Evolutionary conservation across 2,113 vertebrate species (phyloP), one percentile per base, ranked within the genome.

Genomic region (Lonchura striata): DNA sequence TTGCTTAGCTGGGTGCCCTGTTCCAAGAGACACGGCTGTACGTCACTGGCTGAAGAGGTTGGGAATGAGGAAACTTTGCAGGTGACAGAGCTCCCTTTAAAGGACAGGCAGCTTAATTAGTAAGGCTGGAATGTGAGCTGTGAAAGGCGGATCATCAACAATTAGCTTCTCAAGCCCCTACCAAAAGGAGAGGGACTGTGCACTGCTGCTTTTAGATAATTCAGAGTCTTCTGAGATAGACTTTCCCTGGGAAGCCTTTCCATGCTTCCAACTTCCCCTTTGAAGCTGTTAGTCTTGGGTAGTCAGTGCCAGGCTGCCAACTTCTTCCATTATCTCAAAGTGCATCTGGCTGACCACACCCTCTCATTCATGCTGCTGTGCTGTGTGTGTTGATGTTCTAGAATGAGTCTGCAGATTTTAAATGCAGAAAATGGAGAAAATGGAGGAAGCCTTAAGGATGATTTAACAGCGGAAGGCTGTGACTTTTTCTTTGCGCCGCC

Each of bases 351-450:
- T 91, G 88, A 77, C 95, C 94, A 89, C 95, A 66, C 95, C 96
- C 96, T 87, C 88, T 86, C 74, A 87, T 95, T 94, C 89, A 94
- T 24, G 46, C 33, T 28, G 35, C 2, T 13, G 66, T 53, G 72
- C 46, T 71, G 46, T 68, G 12, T 61, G 52, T 82, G 94, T 79
- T 94, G 90, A 81, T 94, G 78, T 94, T 89, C 61, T 96, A 99
- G 99, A 95, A 99, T 99, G 99, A 99, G 98, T 98, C 97, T 98
- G 87, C 97, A 98, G 85, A 91, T 97, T 57, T 96, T 98, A 86
- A 98, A 97, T 66, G 97, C 98, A 94, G 98, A 99, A 96, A 99
- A 99, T 72, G 94, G 56, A 65, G 95, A 95, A 86, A 95, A 95
- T 3, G 79, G 66, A 95, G 98, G 99, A 95, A 99, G 98, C 85